Base-by-base conservation (phyloP, 1,140 invertebrate genomes). In the Drosophila pectinifera region DNA sequence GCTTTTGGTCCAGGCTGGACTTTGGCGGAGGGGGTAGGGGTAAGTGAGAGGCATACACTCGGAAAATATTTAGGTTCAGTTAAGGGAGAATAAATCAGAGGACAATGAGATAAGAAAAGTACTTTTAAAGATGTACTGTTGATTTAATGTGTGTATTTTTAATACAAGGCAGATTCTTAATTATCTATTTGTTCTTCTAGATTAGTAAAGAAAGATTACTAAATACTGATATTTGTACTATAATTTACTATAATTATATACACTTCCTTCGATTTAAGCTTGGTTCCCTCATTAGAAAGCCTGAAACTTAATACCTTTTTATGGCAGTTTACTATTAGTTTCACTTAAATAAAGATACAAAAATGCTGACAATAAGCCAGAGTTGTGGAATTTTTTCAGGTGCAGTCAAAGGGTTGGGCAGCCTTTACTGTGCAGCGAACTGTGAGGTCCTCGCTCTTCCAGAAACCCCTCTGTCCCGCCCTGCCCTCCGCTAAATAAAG, bases 351-450 rank as follows among this genome's bases (percentile, higher is more conserved):
- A 22, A 14, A 42, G 10, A 3, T 43, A 14, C 0, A 3, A 24
- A 14, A 18, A 14, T 10, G 6, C 7, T 14, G 0, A 14, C 20
- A 13, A 4, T 5, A 18, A 14, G 5, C 6, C 11, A 5, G 0
- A 7, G 7, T 8, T 31, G 0, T n/a, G n/a, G n/a, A n/a, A n/a
- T n/a, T n/a, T n/a, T 59, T 16, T 3, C 2, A 45, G 42, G 61
- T 41, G 64, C 16, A 28, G 11, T 22, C 3, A 75, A 78, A 83
- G 80, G 74, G 74, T 83, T 83, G 39, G 63, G 31, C 61, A 67
- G 65, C 39, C 79, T 76, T 89, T 70, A 73, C 79, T 88, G 83
- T 83, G 76, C 83, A 88, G 34, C 67, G 62, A 83, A 88, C 79
- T 88, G 83, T 79, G 63, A 72, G 82, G 74, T 84, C 81, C 80